Evolutionary conservation across 2,888 invertebrate species (phyloP), one percentile per base, ranked within the genome.

Genomic region (Melinopterus prodromus): DNA sequence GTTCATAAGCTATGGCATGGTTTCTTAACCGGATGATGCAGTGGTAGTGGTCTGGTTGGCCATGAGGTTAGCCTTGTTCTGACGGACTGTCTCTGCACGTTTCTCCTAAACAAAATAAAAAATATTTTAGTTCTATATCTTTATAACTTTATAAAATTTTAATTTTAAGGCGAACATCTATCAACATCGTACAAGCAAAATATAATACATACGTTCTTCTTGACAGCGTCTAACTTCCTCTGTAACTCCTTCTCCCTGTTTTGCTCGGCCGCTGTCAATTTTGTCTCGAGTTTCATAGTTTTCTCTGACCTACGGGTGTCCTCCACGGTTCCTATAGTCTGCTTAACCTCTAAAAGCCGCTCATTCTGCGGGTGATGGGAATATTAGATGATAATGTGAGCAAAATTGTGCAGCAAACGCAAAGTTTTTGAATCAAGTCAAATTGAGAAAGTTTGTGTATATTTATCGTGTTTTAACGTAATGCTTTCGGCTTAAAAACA

Each of bases 51-150:
- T 90, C 90, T 90, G 90, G 82, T 90, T 91, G 85, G 93, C 92
- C 79, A 92, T 90, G 82, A 91, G 91, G 82, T 93, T 93, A 86
- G 93, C 94, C 91, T 97, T 97, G 90, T 97, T 98, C 91, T 96
- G 96, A 86, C 97, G 95, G 85, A 98, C 97, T 86, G 95, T 90
- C 90, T 97, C 97, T 77, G 97, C 97, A 88, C 96, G 96, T 87
- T 95, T 95, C 91, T 97, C 97, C 98, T 98, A 91, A 77, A 88
- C 26, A 26, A 26, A 88, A 84, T 84, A 84, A 86, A 84, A 83
- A 83, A 74, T 78, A 77, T 26, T 53, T 53, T 53, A 53, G 12
- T 53, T 38, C 71, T 9, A 53, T 69, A 74, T 72, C 74, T 79
- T 71, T 69, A 79, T 36, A 70, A 14, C 12, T 16, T 9, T 15